Base-by-base conservation (phyloP, 2,113 vertebrate species). In the Halcyon malimbica region DNA sequence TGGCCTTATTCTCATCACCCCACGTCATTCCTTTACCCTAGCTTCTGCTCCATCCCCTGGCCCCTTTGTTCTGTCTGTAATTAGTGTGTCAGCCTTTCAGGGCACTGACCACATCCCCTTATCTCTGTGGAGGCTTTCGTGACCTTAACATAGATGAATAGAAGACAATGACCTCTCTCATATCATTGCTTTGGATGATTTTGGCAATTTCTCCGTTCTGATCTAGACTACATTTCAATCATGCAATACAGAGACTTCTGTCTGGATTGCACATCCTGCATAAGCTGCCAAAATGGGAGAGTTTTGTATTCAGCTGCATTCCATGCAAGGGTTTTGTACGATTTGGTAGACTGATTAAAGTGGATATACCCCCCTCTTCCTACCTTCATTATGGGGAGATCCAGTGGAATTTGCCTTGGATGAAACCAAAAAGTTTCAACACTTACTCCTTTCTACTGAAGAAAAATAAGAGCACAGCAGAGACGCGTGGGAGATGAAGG, bases 211-310 rank as follows among this genome's bases (percentile, higher is more conserved):
- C 77, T 89, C 23, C 57, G 59, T 69, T 76, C 80, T 84, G 57
- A 89, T 90, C 39, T 20, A 78, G 69, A 68, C 56, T 53, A 42
- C n/a, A 46, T 92, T 89, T 87, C 35, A 81, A 89, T 60, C 60
- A 13, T 87, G 90, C 64, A 79, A 73, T 89, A 46, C 50, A 73
- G 10, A 14, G 35, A 10, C 18, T 84, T 48, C 62, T 81, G 79
- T 87, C 74, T 93, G 92, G 62, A 76, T 94, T 94, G 54, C 24
- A 77, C 85, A 87, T 87, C 77, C 92, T 82, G 80, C 76, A 62
- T 50, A 77, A 68, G 39, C 73, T 94, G 87, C 51, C 71, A 65
- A 64, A 92, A 73, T 89, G 5, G 57, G 19, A 74, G 37, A 60
- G 70, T 20, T 87, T 94, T 87, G 28, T 46, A 42, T 37, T 35